Base-by-base conservation (phyloP, 2,888 invertebrate species). In the Glyphotaelius pellucidus region DNA sequence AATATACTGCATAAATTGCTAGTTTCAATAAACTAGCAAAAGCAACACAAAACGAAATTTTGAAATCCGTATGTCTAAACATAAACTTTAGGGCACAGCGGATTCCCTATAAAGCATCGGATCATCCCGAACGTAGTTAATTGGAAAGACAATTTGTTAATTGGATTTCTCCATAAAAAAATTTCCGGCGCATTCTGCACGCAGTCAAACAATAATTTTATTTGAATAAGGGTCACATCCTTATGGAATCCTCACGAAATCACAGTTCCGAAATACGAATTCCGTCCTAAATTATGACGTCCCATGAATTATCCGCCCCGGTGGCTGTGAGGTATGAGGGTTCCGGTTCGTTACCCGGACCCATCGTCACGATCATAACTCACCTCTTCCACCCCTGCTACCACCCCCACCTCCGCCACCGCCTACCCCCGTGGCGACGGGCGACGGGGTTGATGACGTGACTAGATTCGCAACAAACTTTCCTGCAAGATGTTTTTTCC, bases 391-490 rank as follows among this genome's bases (percentile, higher is more conserved):
- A 12, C 47, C 30, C 30, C 3, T 85, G 31, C 15, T 32, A 32
- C 30, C 87, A n/a, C 31, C 30, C 25, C 84, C 4, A 32, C 42
- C 38, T 38, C 2, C 30, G 30, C 15, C 32, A 35, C n/a, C 35
- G n/a, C 85, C n/a, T 38, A 7, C 35, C 35, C 85, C 38, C 85
- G 7, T 19, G n/a, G 38, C 38, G 42, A 35, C 42, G 1, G 25
- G 85, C n/a, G 85, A 42, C 30, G 7, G 87, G 31, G 31, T 52
- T 87, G 30, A 87, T 67, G 52, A 87, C 87, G 87, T 87, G 87
- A 87, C 87, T 67, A 87, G 87, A 87, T 87, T 87, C 52, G 32
- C 87, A 87, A 87, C 67, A 87, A 87, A 67, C 42, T 87, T 87
- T 67, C 31, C 47, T n/a, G 4, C n/a, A 42, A 42, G 83, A 67